Percentiles rank a stretch among this genome's conserved stretches.
phyloP scores from a whole-genome alignment of 2,113 vertebrate species.

The Macrotus californicus region DNA sequence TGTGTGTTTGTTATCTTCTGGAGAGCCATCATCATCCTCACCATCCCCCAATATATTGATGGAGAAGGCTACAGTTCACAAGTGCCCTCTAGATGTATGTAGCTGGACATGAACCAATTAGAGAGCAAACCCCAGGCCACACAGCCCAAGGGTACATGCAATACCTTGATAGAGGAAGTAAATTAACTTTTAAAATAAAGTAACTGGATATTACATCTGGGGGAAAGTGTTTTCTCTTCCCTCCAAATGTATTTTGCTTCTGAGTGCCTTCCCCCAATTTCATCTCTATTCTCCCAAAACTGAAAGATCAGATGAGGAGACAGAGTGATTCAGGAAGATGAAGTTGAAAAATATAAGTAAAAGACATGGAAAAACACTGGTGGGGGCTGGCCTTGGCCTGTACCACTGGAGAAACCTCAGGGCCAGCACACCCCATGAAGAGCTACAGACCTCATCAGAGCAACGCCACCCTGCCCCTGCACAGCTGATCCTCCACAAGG shows the following conservation, averaged over 20 bases:
- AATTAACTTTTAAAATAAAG: background rate
- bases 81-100: background rate
- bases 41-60: background rate
- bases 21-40: background rate
- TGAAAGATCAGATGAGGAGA: constrained; percentile 6
- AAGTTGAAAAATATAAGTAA: background rate
- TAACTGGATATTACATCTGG: background rate
- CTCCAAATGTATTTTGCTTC: background rate
- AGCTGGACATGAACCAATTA: background rate
- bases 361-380: background rate
- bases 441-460: no score
- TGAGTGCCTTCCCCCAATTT: background rate
- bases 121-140: background rate
- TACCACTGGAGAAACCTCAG: no score
- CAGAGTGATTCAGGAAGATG: background rate
- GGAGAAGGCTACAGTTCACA: background rate
- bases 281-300: background rate
- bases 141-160: background rate
- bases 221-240: background rate
- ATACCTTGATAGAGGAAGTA: background rate
- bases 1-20: background rate
- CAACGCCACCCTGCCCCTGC: no score
- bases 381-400: no score
- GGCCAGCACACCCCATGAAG: no score
- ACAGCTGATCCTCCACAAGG: no score